A percentile compares a stretch with the other conserved stretches of the same genome.
phyloP scores from a whole-genome alignment of 92 coral and sea anemone genomes.

The Heteractis magnifica region DNA sequence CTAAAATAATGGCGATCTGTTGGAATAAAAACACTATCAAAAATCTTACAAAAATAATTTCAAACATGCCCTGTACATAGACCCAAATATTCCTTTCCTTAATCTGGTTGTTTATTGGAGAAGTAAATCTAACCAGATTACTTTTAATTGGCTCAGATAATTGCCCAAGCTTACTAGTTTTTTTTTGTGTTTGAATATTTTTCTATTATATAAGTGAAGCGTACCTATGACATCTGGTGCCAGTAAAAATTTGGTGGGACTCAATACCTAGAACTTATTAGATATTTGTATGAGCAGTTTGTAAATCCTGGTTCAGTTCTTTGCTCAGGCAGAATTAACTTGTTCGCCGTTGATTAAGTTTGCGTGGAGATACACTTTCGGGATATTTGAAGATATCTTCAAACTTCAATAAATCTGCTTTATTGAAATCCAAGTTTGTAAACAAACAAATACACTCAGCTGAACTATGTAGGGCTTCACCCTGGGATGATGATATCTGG shows the following conservation, averaged over 20 bases:
- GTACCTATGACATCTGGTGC: constrained; percentile 18
- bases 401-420: neutral
- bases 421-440: constrained; percentile 41
- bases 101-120: neutral
- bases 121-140: neutral
- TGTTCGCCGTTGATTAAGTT: constrained; percentile 6
- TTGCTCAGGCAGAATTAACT: constrained; percentile 8
- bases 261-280: neutral
- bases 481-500: too few relatives aligned
- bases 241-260: neutral
- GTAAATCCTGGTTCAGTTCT: neutral
- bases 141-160: neutral
- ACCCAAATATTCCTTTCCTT: neutral
- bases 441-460: constrained; percentile 1
- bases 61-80: neutral
- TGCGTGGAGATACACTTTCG: constrained; percentile 6
- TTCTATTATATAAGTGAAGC: neutral
- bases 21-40: neutral
- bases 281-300: neutral
- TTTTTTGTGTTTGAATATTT: neutral
- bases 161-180: neutral
- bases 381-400: constrained; percentile 25
- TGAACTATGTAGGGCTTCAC: too few relatives aligned
- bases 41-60: neutral
- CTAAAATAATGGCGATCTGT: neutral